A percentile compares a stretch with the other conserved stretches of the same genome.
These are phyloP conservation scores for Myrmophylax atrothorax DNA, from an alignment of 2,113 vertebrate genomes.

Conservation along the genomic window DNA sequence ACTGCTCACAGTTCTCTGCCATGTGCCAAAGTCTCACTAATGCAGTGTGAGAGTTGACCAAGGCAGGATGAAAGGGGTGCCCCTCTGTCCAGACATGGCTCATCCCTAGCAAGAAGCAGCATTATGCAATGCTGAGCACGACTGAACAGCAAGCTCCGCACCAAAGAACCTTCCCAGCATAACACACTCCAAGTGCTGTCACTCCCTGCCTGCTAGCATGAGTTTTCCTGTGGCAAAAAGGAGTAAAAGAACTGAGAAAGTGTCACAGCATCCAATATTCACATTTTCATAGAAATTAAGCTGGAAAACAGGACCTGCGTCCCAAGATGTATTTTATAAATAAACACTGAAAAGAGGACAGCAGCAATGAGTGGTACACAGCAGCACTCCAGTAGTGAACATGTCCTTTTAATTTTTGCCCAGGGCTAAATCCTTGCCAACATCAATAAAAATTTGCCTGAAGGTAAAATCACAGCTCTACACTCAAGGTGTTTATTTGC, in stretches of 20 bases:
- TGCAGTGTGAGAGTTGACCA: not conserved
- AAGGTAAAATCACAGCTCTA: not conserved
- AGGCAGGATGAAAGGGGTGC: not conserved
- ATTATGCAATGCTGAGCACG: not conserved
- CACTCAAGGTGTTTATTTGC: not conserved
- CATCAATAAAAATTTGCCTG: not conserved
- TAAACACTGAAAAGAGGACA: not conserved
- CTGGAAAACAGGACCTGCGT: not conserved
- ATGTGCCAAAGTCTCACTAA: not conserved
- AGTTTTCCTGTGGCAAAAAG: not conserved
- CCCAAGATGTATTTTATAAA: not conserved
- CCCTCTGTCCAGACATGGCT: not conserved
- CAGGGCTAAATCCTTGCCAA: not conserved
- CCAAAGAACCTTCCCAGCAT: not conserved
- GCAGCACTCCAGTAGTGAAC: not conserved
- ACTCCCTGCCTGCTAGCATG: not conserved
- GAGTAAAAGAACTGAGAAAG: not conserved
- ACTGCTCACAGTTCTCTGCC: not conserved
- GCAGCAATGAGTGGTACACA: not conserved
- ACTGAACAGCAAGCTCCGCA: not conserved
- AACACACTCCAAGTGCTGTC: not conserved
- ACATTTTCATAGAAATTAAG: not conserved
- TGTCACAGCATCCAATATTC: not conserved
- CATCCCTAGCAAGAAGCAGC: not conserved
- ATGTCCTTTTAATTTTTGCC: not conserved